These are phyloP conservation scores for Diplodus sargus DNA, from an alignment of 2,797 vertebrate species.

Conservation along the genomic window DNA sequence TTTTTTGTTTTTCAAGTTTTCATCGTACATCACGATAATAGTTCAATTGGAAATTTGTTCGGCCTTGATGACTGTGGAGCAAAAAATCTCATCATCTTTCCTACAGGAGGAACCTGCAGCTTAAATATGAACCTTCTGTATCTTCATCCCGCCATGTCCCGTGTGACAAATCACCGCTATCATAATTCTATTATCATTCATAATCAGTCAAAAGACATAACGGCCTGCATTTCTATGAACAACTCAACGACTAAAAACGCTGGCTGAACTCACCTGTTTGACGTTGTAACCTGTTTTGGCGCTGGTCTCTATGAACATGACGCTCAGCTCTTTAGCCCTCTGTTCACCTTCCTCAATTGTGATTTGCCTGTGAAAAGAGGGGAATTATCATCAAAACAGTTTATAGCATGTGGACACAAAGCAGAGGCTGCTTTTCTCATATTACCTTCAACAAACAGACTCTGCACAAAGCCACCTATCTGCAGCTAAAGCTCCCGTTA, in stretches of 20 bases:
- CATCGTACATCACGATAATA: too few relatives aligned
- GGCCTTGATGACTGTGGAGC: too few relatives aligned
- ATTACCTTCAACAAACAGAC: slow-evolving; percentile 18
- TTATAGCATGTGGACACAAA: slow-evolving; percentile 14
- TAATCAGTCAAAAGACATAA: neutral
- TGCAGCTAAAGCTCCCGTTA: slow-evolving; percentile 42
- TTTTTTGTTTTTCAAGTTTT: too few relatives aligned
- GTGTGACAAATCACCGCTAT: too few relatives aligned
- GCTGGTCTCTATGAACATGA: slow-evolving; percentile 97
- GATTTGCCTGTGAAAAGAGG: slow-evolving; percentile 87
- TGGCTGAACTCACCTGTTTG: slow-evolving; percentile 87
- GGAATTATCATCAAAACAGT: slow-evolving; percentile 14
- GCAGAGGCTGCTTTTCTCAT: neutral
- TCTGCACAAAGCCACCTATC: neutral
- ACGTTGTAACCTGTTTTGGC: slow-evolving; percentile 95
- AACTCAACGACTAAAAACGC: too few relatives aligned
- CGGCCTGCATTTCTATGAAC: neutral
- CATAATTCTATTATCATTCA: neutral
- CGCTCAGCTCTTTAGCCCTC: slow-evolving; percentile 92
- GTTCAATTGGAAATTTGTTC: too few relatives aligned
- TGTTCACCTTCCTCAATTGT: slow-evolving; percentile 94
- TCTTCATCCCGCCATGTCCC: neutral
- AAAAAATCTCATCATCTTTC: neutral
- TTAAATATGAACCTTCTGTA: neutral
- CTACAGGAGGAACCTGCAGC: neutral